phyloP scores from a whole-genome alignment of 2,113 vertebrate genomes.

The Rhinichthys klamathensis region DNA sequence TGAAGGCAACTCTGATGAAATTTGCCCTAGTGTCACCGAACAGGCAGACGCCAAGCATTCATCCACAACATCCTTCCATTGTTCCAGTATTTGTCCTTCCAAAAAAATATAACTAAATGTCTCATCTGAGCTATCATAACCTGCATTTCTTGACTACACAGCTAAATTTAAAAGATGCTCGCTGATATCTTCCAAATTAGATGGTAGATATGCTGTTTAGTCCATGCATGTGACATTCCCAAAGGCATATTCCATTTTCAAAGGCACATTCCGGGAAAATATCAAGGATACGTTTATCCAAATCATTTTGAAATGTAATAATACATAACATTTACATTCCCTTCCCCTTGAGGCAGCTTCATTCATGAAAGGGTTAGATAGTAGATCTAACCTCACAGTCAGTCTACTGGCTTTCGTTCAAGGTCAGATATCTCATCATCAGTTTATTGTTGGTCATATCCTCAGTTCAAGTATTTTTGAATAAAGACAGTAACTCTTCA shows the following conservation, averaged over 20 bases:
- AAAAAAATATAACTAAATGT: constrained; percentile 36
- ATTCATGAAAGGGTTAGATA: constrained; percentile 1
- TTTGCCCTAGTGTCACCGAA: constrained; percentile 20
- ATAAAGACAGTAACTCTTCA: neutral
- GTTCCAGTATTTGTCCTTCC: constrained; percentile 21
- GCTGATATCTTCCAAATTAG: neutral
- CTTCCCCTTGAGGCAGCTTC: neutral
- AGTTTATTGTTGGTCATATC: neutral
- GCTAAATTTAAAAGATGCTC: constrained; percentile 7
- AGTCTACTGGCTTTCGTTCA: neutral
- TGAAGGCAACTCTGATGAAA: constrained; percentile 25
- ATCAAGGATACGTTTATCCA: neutral
- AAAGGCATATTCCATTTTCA: constrained; percentile 16
- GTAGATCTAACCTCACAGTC: constrained; percentile 11
- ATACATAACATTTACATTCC: neutral
- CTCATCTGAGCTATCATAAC: neutral
- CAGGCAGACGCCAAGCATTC: neutral
- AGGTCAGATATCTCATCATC: neutral
- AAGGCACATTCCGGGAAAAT: neutral
- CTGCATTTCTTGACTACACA: neutral
- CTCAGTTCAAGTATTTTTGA: neutral
- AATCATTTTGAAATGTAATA: constrained; percentile 18
- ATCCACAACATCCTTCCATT: constrained; percentile 53
- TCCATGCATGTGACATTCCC: neutral
- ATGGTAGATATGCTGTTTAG: neutral